These are phyloP conservation scores for Eriosoma lanigerum DNA, from an alignment of 1,140 invertebrate species.

Conservation along the genomic window DNA sequence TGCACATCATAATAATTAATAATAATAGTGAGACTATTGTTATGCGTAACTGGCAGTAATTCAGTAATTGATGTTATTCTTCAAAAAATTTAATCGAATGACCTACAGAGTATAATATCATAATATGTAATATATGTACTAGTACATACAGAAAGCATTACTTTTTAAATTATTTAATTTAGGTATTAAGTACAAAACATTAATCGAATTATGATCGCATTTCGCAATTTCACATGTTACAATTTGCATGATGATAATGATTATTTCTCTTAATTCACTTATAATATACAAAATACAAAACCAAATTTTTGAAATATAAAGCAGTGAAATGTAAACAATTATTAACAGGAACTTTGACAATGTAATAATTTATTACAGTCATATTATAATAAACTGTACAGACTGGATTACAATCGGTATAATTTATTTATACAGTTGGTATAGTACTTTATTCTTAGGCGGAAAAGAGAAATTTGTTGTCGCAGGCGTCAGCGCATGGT, in stretches of 20 bases:
- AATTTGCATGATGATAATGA: too few relatives aligned
- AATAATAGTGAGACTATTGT: not conserved
- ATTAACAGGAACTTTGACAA: not conserved
- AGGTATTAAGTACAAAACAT: too few relatives aligned
- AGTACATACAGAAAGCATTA: too few relatives aligned
- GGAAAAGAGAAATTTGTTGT: constrained; percentile 42
- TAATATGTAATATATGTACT: not conserved
- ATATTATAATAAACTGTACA: not conserved
- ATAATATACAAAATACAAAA: not conserved
- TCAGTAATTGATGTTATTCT: constrained; percentile 17
- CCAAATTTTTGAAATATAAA: not conserved
- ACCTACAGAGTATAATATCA: not conserved
- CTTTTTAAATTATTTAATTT: too few relatives aligned
- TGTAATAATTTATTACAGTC: not conserved
- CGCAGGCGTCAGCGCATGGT: not conserved
- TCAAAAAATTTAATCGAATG: not conserved
- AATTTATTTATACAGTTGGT: not conserved
- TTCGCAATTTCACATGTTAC: not conserved
- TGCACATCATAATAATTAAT: constrained; percentile 43
- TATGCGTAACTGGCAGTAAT: constrained; percentile 1
- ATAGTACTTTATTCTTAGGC: not conserved
- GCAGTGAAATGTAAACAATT: not conserved
- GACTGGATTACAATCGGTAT: not conserved
- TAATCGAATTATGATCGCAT: not conserved
- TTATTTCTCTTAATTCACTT: too few relatives aligned